Conservation (phyloP, 1,140 invertebrate genomes). For the Drosophila quadrilineata region DNA sequence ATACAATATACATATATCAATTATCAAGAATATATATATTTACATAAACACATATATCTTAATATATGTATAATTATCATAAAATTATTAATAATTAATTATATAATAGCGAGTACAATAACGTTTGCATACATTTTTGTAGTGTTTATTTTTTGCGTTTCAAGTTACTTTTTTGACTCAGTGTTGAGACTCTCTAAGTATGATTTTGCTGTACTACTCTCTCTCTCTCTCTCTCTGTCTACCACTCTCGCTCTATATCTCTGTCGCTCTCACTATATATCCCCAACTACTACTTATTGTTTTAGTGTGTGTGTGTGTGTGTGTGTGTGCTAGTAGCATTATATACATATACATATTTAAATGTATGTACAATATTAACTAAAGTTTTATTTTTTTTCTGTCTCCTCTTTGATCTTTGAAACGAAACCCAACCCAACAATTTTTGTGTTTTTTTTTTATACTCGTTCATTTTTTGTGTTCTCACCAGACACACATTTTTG, state of each 20-base stretch:
- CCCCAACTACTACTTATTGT: no score
- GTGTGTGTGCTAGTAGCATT: constrained; percentile 33
- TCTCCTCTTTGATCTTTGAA: no score
- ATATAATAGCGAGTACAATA: constrained; percentile 41
- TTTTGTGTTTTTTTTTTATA: constrained; percentile 17
- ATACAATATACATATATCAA: constrained; percentile 43
- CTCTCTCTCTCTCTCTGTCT: not conserved
- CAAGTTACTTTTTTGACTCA: constrained; percentile 30
- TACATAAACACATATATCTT: constrained; percentile 33
- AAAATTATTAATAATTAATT: not conserved
- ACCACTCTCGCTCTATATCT: no score
- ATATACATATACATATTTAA: no score
- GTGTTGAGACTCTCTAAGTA: constrained; percentile 37
- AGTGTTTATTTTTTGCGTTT: constrained; percentile 64
- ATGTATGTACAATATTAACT: no score
- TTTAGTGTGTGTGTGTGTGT: constrained; percentile 8
- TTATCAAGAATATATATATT: constrained; percentile 14
- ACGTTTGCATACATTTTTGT: constrained; percentile 74
- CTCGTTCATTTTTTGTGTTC: constrained; percentile 5
- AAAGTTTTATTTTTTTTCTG: no score
- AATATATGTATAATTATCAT: not conserved
- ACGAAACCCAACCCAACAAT: no score
- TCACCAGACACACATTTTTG: constrained; percentile 22
- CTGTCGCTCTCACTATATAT: no score
- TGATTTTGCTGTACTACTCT: constrained; percentile 13